A percentile compares a stretch with the other conserved stretches of the same genome.
These are phyloP conservation scores for Venturia canescens DNA, from an alignment of 1,140 invertebrate genomes.

Conservation along the genomic window DNA sequence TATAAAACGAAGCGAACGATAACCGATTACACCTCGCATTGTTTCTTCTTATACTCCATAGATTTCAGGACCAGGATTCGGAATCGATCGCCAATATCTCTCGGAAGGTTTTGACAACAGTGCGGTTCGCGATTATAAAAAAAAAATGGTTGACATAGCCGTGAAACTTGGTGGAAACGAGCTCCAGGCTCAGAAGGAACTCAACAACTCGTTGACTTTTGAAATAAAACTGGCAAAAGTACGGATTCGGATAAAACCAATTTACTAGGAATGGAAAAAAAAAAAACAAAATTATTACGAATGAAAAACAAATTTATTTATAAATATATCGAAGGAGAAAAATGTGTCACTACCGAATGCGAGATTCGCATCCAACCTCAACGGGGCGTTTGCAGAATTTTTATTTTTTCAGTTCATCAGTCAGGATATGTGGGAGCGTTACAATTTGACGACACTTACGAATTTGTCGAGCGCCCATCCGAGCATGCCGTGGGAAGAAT, in stretches of 20 bases:
- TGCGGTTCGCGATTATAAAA: slow-evolving; percentile 87
- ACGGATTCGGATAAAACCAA: slow-evolving; percentile 69
- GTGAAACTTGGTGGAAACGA: slow-evolving; percentile 90
- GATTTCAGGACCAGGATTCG: slow-evolving; percentile 93
- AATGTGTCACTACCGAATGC: too few species aligned
- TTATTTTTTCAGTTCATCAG: slow-evolving; percentile 70
- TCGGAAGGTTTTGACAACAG: slow-evolving; percentile 89
- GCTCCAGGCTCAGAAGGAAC: slow-evolving; percentile 82
- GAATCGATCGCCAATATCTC: slow-evolving; percentile 92
- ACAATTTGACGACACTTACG: slow-evolving; percentile 81
- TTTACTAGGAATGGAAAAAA: too few species aligned
- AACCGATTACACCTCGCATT: not conserved
- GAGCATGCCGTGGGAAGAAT: slow-evolving; percentile 78
- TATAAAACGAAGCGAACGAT: not conserved
- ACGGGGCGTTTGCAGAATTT: too few species aligned
- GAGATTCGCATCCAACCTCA: too few species aligned
- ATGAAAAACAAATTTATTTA: too few species aligned
- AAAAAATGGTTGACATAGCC: slow-evolving; percentile 93
- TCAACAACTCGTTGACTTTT: slow-evolving; percentile 92
- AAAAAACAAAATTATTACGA: too few species aligned
- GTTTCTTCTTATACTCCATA: slow-evolving; percentile 68
- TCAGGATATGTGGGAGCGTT: slow-evolving; percentile 79
- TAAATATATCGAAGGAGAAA: too few species aligned
- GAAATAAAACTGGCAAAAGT: slow-evolving; percentile 96
- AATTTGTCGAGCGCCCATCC: slow-evolving; percentile 76